Conservation (phyloP, 2,888 invertebrate genomes). For the Phyllotreta cruciferae region DNA sequence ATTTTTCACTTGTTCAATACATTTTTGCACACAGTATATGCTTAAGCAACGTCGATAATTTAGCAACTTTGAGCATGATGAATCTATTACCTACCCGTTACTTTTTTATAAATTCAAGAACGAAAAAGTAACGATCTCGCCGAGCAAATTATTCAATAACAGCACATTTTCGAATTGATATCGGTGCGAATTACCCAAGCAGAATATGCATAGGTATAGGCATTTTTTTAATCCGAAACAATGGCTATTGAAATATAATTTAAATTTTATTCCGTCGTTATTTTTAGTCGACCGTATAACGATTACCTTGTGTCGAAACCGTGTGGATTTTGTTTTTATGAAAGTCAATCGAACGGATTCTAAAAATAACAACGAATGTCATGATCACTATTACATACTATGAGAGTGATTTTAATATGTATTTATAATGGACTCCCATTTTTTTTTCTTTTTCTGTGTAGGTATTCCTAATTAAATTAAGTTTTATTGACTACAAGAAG, state of each 20-base stretch:
- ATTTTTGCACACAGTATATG: too few relatives aligned
- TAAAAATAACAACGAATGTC: conserved; percentile 40
- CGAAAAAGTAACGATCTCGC: too few relatives aligned
- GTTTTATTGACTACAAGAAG: too few relatives aligned
- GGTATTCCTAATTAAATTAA: too few relatives aligned
- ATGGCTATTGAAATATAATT: conserved; percentile 27
- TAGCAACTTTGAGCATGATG: too few relatives aligned
- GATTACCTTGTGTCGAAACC: conserved; percentile 32
- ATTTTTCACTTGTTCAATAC: too few relatives aligned
- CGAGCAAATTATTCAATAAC: too few relatives aligned
- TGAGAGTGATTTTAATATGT: conserved; percentile 21
- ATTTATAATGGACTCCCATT: conserved; percentile 14
- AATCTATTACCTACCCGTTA: too few relatives aligned
- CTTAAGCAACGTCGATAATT: too few relatives aligned
- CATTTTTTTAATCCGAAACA: conserved; percentile 20
- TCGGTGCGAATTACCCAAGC: neutral
- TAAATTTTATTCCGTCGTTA: conserved; percentile 26
- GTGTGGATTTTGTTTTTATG: conserved; percentile 33
- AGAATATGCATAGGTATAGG: neutral
- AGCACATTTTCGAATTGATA: too few relatives aligned
- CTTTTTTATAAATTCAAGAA: too few relatives aligned
- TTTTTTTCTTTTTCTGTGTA: conserved; percentile 7
- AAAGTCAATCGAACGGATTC: conserved; percentile 34
- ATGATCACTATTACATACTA: conserved; percentile 33
- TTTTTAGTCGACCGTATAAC: conserved; percentile 28